These are phyloP conservation scores for Agriopis marginaria DNA, from an alignment of 2,888 invertebrate genomes.

Conservation along the genomic window DNA sequence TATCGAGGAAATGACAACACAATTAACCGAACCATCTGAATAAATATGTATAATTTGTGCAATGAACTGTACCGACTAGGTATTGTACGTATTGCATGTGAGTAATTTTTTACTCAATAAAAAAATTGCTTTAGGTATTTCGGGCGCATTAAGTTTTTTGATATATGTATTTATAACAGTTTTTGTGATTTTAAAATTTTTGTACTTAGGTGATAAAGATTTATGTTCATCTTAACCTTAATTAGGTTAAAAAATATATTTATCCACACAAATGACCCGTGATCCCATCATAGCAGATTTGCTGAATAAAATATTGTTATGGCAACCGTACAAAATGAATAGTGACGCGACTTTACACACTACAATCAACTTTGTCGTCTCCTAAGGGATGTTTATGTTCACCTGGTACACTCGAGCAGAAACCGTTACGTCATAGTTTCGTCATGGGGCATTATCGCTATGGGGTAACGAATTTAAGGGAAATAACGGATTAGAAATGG, in stretches of 20 bases:
- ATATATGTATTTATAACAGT: too few relatives aligned
- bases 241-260: too few relatives aligned
- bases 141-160: too few relatives aligned
- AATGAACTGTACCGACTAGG: neutral
- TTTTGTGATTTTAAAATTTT: too few relatives aligned
- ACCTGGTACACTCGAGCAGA: conserved; percentile 46
- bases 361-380: conserved; percentile 4
- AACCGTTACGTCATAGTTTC: conserved; percentile 48
- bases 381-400: conserved; percentile 35
- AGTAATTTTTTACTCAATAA: neutral
- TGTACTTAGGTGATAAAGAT: too few relatives aligned
- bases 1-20: conserved; percentile 21
- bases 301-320: too few relatives aligned
- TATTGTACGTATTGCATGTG: neutral
- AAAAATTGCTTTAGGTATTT: neutral
- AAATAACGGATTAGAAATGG: neutral
- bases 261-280: too few relatives aligned
- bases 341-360: neutral
- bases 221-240: too few relatives aligned
- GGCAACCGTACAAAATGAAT: neutral
- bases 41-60: conserved; percentile 1
- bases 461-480: neutral
- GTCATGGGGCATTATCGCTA: conserved; percentile 30
- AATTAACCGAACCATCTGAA: conserved; percentile 17
- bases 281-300: too few relatives aligned